Conservation (phyloP, 1,140 invertebrate genomes). For the Teleogryllus occipitalis region DNA sequence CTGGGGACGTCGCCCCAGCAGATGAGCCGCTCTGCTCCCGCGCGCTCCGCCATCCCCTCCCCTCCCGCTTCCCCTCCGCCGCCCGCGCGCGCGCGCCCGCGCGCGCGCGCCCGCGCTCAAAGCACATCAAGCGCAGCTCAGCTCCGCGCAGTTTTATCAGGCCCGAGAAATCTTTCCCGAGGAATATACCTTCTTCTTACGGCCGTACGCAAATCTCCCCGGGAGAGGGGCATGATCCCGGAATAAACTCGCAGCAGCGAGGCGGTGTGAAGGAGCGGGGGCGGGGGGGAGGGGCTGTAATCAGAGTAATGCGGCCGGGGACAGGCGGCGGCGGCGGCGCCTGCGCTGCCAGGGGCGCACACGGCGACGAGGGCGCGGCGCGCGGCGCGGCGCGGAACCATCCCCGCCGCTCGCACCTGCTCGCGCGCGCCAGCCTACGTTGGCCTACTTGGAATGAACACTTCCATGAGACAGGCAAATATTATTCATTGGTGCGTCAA, state of each 20-base stretch:
- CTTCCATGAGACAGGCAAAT: no score
- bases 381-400: background rate
- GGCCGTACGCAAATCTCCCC: background rate
- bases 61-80: background rate
- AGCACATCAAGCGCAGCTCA: background rate
- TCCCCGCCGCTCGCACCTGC: no score
- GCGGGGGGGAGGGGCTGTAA: background rate
- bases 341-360: background rate
- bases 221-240: constrained; percentile 2
- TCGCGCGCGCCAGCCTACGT: no score
- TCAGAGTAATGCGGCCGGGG: background rate
- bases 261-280: background rate
- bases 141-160: background rate
- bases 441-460: no score
- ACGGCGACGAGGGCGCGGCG: background rate
- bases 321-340: background rate
- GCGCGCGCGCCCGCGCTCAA: background rate
- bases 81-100: no score
- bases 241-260: background rate
- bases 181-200: constrained; percentile 4
- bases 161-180: background rate
- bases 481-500: no score
- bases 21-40: no score
- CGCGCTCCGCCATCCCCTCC: background rate
- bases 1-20: no score